A percentile compares a stretch with the other conserved stretches of the same genome.
phyloP scores from a whole-genome alignment of 2,113 vertebrate species.

The Eptesicus fuscus region DNA sequence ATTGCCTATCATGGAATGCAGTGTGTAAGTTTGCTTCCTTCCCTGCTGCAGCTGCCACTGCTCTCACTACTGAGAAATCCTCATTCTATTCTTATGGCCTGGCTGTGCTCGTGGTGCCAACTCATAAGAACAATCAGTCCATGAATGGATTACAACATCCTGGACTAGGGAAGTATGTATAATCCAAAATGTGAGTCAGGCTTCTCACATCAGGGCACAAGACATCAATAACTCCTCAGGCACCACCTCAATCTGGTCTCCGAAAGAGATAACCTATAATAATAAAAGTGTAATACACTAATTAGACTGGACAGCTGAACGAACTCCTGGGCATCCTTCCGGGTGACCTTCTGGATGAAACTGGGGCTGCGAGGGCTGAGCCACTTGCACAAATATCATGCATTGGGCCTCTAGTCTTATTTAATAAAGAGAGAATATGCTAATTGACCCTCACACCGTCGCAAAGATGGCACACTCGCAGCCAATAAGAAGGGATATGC shows the following conservation, averaged over 20 bases:
- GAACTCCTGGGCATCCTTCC: no score
- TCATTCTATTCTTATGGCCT: not conserved
- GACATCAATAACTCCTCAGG: not conserved
- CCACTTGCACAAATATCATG: no score
- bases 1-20: not conserved
- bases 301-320: no score
- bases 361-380: no score
- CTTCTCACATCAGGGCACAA: not conserved
- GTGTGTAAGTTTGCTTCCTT: not conserved
- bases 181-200: not conserved
- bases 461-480: no score
- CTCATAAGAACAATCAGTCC: not conserved
- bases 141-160: slow-evolving; percentile 19
- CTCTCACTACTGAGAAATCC: not conserved
- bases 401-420: not conserved
- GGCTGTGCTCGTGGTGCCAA: not conserved
- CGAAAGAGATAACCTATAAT: no score
- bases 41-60: not conserved
- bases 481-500: no score
- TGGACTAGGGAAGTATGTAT: not conserved
- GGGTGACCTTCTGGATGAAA: no score
- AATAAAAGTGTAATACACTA: no score
- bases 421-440: no score
- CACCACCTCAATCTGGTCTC: not conserved
- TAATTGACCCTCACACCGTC: no score